phyloP scores from a whole-genome alignment of 1,140 invertebrate species.

The Zaprionus capensis region DNA sequence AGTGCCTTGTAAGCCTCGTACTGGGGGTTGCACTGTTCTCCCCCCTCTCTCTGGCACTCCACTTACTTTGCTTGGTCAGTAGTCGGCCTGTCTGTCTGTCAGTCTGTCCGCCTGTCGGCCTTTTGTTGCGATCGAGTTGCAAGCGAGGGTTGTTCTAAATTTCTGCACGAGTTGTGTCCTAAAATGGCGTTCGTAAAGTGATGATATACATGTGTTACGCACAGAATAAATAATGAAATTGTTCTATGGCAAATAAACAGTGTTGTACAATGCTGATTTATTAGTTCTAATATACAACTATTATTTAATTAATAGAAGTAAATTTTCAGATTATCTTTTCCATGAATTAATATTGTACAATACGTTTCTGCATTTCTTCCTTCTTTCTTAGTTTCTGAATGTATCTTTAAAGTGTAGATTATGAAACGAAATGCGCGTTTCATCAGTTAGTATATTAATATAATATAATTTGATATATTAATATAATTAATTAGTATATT shows the following conservation, averaged over 20 bases:
- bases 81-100: background rate
- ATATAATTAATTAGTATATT: no score
- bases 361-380: no score
- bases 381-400: no score
- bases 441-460: no score
- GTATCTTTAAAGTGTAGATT: no score
- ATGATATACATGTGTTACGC: background rate
- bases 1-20: background rate
- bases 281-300: no score
- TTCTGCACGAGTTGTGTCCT: conserved; percentile 9
- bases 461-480: no score
- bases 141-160: conserved; percentile 49
- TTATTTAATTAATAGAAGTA: no score
- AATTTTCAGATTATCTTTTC: no score
- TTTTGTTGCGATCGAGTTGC: conserved; percentile 51
- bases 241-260: background rate
- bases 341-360: no score
- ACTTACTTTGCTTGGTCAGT: conserved; percentile 2
- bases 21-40: conserved; percentile 27
- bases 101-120: conserved; percentile 40
- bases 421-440: no score
- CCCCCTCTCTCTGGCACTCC: background rate
- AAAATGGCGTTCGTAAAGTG: conserved; percentile 61
- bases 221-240: background rate
- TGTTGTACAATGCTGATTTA: no score